Base-by-base conservation (phyloP, 2,113 vertebrate genomes). In the Paracanthobrama guichenoti region DNA sequence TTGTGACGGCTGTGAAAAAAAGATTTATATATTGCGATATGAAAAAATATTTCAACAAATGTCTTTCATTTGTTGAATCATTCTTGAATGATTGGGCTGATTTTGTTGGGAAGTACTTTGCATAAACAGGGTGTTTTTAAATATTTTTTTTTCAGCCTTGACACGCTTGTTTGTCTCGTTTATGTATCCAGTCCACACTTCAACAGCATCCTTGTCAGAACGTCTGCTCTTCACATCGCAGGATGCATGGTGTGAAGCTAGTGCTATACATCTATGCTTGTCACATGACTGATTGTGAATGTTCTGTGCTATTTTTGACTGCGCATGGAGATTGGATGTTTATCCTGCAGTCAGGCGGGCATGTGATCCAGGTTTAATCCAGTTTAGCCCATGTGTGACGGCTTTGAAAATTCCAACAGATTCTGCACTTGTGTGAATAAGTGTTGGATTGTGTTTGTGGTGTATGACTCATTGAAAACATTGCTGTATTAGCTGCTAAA, bases 221-320 rank as follows among this genome's bases (percentile, higher is more conserved):
- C 18, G 44, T 31, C 39, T 80, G 16, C 60, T 35, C 44, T 12
- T 66, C 44, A 35, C 44, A 67, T 55, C 69, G 31, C 26, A 55
- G 78, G 67, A 80, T 81, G 46, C 64, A 84, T 16, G 57, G 57
- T 57, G 24, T 69, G 31, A 78, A 69, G 35, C 67, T 53, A 16
- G 77, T 9, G 42, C 50, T 22, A 26, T 64, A 57, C 80, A 20
- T 73, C 84, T 79, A 9, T 18, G 12, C 46, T 50, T 7, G 67
- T 83, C 86, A 88, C 39, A 12, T 83, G 86, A 83, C 59, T 35
- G 31, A 67, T 39, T 83, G 22, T 83, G 73, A 64, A 46, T 84
- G 82, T 31, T 60, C 26, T n/a, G 24, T 31, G 55, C 83, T 88
- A 88, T 85, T 88, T 88, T 69, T 85, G 85, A 85, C n/a, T 22